Percentiles rank a stretch among this genome's conserved stretches.
Evolutionary conservation across 2,888 invertebrate genomes (phyloP).

Genomic region (Pocota personata): DNA sequence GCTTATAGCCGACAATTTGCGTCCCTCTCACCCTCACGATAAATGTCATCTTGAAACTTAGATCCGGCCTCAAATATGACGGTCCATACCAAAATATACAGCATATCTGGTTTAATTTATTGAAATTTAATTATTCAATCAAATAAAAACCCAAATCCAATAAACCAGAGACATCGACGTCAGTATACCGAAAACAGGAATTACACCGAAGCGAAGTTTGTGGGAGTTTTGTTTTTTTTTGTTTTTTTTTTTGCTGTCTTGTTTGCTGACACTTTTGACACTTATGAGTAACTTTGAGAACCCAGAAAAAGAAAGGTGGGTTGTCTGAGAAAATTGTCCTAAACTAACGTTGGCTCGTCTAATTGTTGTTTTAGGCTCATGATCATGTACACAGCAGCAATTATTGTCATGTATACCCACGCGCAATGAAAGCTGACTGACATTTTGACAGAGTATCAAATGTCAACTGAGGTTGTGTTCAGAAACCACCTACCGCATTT

Average conservation of each 20-base stretch:
- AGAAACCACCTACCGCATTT: not conserved
- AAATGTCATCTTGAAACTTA: conserved; percentile 42
- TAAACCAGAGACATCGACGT: conserved; percentile 23
- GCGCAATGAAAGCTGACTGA: not conserved
- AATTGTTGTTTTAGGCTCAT: conserved; percentile 1
- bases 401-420: not conserved
- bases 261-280: conserved; percentile 9
- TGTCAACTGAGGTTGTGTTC: conserved; percentile 30
- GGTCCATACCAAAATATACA: not conserved
- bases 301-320: not conserved
- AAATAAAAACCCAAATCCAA: conserved; percentile 37
- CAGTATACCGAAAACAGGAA: conserved; percentile 47
- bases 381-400: not conserved
- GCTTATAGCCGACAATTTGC: not conserved
- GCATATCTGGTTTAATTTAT: conserved; percentile 52
- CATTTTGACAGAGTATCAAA: conserved; percentile 40
- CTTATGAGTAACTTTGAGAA: not conserved
- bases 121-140: conserved; percentile 58
- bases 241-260: not conserved
- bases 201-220: not conserved
- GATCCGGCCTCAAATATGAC: conserved; percentile 53
- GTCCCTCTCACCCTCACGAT: not conserved
- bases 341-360: not conserved
- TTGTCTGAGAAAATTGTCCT: not conserved
- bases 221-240: conserved; percentile 38